Evolutionary conservation across 2,113 vertebrate species (phyloP).

Genomic region (Nesogale talazaci): DNA sequence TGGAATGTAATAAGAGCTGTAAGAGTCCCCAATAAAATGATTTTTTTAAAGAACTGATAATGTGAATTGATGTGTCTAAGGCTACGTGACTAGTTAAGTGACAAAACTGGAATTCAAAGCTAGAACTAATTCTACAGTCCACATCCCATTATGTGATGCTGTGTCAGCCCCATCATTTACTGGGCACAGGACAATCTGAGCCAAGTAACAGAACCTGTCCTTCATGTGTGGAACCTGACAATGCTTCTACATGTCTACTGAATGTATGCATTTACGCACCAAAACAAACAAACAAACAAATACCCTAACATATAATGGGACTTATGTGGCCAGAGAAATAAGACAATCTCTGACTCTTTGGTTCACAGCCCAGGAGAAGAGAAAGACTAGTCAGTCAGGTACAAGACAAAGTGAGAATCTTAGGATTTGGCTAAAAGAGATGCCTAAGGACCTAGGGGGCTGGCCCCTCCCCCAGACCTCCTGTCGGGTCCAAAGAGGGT

Average conservation of each 20-base stretch:
- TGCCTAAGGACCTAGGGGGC: slow-evolving; percentile 19
- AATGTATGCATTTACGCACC: slow-evolving; percentile 37
- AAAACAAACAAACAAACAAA: too few species aligned
- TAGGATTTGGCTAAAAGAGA: slow-evolving; percentile 28
- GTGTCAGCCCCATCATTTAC: slow-evolving; percentile 37
- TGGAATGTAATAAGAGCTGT: background rate
- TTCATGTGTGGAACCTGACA: slow-evolving; percentile 13
- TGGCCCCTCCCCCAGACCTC: slow-evolving; percentile 5
- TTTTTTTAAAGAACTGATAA: background rate
- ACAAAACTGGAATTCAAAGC: slow-evolving; percentile 12
- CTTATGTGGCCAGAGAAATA: slow-evolving; percentile 26
- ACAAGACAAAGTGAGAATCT: slow-evolving; percentile 15
- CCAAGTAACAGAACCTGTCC: too few species aligned
- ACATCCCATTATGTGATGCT: background rate
- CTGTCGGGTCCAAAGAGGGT: background rate
- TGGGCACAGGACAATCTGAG: background rate
- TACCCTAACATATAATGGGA: background rate
- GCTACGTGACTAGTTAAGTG: slow-evolving; percentile 13
- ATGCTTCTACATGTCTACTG: slow-evolving; percentile 16
- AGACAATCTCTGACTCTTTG: slow-evolving; percentile 38
- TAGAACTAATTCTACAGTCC: background rate
- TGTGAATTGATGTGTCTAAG: slow-evolving; percentile 33
- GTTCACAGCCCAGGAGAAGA: slow-evolving; percentile 46
- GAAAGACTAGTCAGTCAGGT: slow-evolving; percentile 25
- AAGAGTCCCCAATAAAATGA: too few species aligned